Evolutionary conservation across 2,113 vertebrate species (phyloP).

Genomic region (Ageneiosus marmoratus): DNA sequence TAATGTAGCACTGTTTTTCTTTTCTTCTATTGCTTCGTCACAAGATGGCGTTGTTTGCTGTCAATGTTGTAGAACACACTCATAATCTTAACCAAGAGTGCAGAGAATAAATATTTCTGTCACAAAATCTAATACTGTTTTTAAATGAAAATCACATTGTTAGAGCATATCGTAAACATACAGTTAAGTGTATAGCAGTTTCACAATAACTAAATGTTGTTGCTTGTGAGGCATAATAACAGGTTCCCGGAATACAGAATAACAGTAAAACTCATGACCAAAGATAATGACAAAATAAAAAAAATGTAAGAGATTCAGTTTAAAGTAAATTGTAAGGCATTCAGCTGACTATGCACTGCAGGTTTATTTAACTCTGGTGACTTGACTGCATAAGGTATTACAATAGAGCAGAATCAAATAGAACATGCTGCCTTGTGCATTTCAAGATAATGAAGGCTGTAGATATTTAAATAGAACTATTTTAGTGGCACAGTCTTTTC

Average conservation of each 20-base stretch:
- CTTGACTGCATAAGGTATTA: not conserved
- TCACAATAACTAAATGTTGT: not conserved
- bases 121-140: not conserved
- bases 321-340: not conserved
- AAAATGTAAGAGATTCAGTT: not conserved
- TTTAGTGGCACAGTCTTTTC: conserved; percentile 51
- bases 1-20: not conserved
- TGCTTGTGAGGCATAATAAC: not conserved
- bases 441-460: conserved; percentile 5
- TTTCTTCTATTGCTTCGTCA: conserved; percentile 6
- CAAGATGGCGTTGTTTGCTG: conserved; percentile 40
- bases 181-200: not conserved
- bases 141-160: not conserved
- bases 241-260: not conserved
- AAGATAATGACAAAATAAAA: not conserved
- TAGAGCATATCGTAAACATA: not conserved
- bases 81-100: not conserved
- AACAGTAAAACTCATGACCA: not conserved
- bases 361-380: conserved; percentile 22
- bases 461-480: conserved; percentile 4
- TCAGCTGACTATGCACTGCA: not conserved
- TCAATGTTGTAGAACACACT: not conserved
- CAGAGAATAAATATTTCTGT: not conserved
- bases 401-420: not conserved
- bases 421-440: conserved; percentile 3